These are phyloP conservation scores for Monochamus saltuarius DNA, from an alignment of 1,140 invertebrate genomes.

Conservation along the genomic window DNA sequence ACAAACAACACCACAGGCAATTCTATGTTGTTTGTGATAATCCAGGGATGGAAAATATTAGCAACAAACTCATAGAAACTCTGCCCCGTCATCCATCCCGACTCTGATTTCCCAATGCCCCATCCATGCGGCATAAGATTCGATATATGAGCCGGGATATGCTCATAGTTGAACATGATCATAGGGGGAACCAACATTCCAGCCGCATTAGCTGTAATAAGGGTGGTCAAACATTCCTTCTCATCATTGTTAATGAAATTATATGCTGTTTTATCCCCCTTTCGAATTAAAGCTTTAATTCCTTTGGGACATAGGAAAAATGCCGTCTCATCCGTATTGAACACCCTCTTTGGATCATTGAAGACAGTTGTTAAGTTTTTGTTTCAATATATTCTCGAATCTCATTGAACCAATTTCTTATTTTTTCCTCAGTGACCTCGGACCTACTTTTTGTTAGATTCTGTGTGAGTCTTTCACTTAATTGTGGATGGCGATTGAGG, in stretches of 20 bases:
- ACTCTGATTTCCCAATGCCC: slow-evolving; percentile 48
- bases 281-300: slow-evolving; percentile 5
- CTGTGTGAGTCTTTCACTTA: slow-evolving; percentile 1
- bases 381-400: background rate
- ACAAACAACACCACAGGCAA: background rate
- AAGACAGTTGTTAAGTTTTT: background rate
- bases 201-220: slow-evolving; percentile 22
- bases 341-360: background rate
- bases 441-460: too few relatives aligned
- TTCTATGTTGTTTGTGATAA: slow-evolving; percentile 31
- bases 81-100: slow-evolving; percentile 52
- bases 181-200: slow-evolving; percentile 36
- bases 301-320: slow-evolving; percentile 13
- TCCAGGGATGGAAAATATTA: slow-evolving; percentile 25
- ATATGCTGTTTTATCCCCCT: slow-evolving; percentile 3
- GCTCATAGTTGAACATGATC: slow-evolving; percentile 50
- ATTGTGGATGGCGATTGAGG: slow-evolving; percentile 9
- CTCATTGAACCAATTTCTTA: too few relatives aligned
- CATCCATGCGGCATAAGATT: slow-evolving; percentile 36
- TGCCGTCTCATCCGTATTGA: slow-evolving; percentile 15
- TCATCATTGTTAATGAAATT: slow-evolving; percentile 4
- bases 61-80: slow-evolving; percentile 51
- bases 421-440: too few relatives aligned
- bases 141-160: slow-evolving; percentile 35
- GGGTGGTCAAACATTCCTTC: slow-evolving; percentile 28